Percentiles rank a stretch among this genome's conserved stretches.
Conservation (phyloP, 2,113 vertebrate species). For the Malurus melanocephalus region DNA sequence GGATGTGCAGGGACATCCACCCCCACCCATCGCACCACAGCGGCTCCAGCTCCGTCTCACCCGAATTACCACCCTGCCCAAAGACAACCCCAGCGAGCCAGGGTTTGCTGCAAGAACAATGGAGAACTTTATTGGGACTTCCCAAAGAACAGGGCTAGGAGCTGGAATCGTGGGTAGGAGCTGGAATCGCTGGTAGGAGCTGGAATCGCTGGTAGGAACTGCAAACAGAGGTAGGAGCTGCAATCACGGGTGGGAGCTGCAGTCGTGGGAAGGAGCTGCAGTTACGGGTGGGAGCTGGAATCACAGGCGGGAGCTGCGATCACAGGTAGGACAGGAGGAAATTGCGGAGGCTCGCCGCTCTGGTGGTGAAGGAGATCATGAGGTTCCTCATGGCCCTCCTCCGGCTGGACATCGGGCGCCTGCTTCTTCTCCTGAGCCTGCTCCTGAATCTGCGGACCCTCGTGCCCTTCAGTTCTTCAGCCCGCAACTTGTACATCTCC, state of each 20-base stretch:
- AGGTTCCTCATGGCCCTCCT: neutral
- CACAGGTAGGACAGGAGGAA: neutral
- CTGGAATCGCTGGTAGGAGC: neutral
- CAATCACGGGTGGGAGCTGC: neutral
- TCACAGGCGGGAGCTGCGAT: neutral
- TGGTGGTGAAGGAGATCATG: neutral
- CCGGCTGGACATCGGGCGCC: neutral
- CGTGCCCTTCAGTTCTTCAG: neutral
- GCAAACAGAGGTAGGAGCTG: neutral
- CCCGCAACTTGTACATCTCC: neutral
- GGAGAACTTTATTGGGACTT: neutral
- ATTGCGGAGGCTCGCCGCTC: neutral
- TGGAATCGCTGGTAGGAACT: neutral
- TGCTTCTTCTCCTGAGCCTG: neutral
- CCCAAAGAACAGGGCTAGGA: neutral
- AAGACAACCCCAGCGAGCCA: neutral
- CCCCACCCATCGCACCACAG: fast-evolving
- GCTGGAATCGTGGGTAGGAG: neutral
- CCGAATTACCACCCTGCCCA: neutral
- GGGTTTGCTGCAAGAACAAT: neutral
- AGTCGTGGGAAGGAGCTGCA: no score
- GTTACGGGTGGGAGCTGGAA: neutral
- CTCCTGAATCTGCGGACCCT: neutral
- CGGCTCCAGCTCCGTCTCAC: fast-evolving
- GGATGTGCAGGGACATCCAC: neutral